A percentile compares a stretch with the other conserved stretches of the same genome.
These are phyloP conservation scores for Chunga burmeisteri DNA, from an alignment of 2,113 vertebrate species.

Conservation along the genomic window DNA sequence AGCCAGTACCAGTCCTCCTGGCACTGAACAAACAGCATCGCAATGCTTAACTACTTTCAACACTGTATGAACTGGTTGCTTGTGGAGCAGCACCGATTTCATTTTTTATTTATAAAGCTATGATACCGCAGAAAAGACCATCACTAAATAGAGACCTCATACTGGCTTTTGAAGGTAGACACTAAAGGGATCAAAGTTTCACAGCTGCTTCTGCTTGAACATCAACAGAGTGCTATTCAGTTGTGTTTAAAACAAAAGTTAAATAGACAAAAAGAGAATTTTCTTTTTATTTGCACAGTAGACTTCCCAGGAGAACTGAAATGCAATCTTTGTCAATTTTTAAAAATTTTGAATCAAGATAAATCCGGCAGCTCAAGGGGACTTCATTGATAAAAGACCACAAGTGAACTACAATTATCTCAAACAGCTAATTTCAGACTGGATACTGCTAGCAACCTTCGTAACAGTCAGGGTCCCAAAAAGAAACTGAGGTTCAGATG, in stretches of 20 bases:
- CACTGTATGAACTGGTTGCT: neutral
- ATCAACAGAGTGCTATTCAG: neutral
- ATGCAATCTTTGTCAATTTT: neutral
- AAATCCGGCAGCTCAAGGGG: neutral
- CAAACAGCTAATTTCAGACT: neutral
- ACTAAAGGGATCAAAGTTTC: neutral
- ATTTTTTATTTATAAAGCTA: neutral
- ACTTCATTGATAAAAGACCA: neutral
- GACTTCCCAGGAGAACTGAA: neutral
- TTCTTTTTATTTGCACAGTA: neutral
- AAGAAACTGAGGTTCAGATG: neutral
- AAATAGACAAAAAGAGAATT: neutral
- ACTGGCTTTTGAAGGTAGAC: neutral
- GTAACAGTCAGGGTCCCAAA: neutral
- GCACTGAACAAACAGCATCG: neutral
- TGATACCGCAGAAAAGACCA: neutral
- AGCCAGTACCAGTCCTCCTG: neutral
- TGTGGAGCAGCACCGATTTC: neutral
- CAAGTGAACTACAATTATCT: neutral
- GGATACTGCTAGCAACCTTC: neutral
- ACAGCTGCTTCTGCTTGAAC: neutral
- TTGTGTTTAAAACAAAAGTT: neutral
- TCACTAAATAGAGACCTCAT: neutral
- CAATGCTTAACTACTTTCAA: neutral
- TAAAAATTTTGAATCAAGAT: neutral